Conservation (phyloP, 1,140 invertebrate genomes). For the Drosophila bocqueti region DNA sequence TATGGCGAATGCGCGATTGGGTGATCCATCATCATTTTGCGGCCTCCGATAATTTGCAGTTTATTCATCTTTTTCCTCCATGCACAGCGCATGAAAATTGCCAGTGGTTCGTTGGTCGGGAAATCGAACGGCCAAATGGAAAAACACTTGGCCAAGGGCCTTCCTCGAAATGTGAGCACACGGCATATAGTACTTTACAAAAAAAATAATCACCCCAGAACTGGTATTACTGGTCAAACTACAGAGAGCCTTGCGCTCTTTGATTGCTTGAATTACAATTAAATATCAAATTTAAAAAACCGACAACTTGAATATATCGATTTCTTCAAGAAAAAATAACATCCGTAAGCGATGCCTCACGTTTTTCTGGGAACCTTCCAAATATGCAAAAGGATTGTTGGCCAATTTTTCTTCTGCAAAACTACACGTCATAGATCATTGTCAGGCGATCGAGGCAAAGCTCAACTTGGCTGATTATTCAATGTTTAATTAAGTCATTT, state of each 20-base stretch:
- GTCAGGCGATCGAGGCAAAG: slow-evolving; percentile 10
- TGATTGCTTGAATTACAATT: slow-evolving; percentile 14
- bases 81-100: slow-evolving; percentile 61
- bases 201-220: background rate
- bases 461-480: slow-evolving; percentile 41
- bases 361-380: background rate
- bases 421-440: slow-evolving; percentile 51
- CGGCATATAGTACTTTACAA: slow-evolving; percentile 8
- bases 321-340: background rate
- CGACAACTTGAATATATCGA: slow-evolving; percentile 7
- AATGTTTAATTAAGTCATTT: slow-evolving; percentile 72
- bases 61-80: slow-evolving; percentile 38
- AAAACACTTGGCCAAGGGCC: slow-evolving; percentile 15
- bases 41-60: slow-evolving; percentile 68
- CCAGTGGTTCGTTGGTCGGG: slow-evolving; percentile 14
- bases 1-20: slow-evolving; percentile 74
- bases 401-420: slow-evolving; percentile 1
- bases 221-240: slow-evolving; percentile 13
- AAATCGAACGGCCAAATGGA: slow-evolving; percentile 36
- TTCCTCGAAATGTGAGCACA: background rate
- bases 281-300: slow-evolving; percentile 17
- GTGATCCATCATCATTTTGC: slow-evolving; percentile 78
- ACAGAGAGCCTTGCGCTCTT: background rate
- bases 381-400: slow-evolving; percentile 1
- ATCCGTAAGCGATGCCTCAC: background rate